Base-by-base conservation (phyloP, 1,140 invertebrate species). In the Nautilus pompilius region DNA sequence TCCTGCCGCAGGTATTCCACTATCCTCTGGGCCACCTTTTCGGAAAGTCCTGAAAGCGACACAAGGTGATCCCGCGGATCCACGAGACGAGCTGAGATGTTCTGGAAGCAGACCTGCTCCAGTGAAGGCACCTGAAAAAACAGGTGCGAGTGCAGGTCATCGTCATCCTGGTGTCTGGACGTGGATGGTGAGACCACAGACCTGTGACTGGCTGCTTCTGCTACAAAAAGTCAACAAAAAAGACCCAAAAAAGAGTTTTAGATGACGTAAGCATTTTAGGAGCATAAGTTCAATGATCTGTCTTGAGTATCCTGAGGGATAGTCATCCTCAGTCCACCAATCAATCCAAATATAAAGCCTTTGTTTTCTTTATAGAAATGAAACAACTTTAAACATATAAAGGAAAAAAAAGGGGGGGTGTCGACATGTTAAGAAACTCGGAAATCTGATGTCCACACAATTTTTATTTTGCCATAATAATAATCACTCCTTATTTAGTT, bases 1-100 rank as follows among this genome's bases (percentile, higher is more conserved):
- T 80, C 68, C 49, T 75, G 76, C 34, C 77, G 41, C 2, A 80
- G 70, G 46, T 75, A 68, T 3, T 63, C 48, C 15, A 80, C 29
- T 10, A 80, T 55, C 22, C 68, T 66, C 57, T 75, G 70, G 8
- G 78, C 74, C 56, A 78, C 64, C 5, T 74, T 65, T 57, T 76
- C 71, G 0, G 78, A 66, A 2, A 78, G 62, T 13, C 75, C 72
- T 28, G 68, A 61, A 0, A 80, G 69, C 2, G 70, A 69, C 15
- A 72, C 48, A 0, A 74, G 33, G n/a, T 68, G 69, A 41, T 69
- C 58, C 0, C 65, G 62, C 2, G 74, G 74, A 56, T 78, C 69
- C 45, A 64, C 68, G 2, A 80, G 60, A 2, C 75, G 70, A 2
- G 26, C 15, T 2, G 69, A 61, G 20, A 78, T 58, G 48, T 75